Evolutionary conservation across 2,888 invertebrate species (phyloP).

Genomic region (Mesoligia furuncula): DNA sequence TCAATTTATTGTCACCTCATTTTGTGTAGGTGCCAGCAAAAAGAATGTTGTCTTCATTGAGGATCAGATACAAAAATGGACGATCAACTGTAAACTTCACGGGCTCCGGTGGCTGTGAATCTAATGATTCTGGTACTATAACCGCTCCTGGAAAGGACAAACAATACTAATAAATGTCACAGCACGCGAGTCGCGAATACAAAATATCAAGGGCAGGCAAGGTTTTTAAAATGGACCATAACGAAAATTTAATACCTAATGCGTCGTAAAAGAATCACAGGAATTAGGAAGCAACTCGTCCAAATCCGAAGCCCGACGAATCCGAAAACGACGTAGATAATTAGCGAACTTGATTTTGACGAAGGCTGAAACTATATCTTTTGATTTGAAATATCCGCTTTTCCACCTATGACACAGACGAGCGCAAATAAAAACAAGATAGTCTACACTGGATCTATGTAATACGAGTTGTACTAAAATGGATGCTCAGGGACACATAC

Average conservation of each 20-base stretch:
- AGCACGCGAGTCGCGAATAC: too few species aligned
- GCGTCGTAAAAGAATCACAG: conserved; percentile 5
- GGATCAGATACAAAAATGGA: conserved; percentile 62
- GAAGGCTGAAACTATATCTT: background rate
- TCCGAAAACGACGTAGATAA: background rate
- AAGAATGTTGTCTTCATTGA: conserved; percentile 61
- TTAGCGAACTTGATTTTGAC: background rate
- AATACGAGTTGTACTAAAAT: background rate
- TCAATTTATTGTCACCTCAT: conserved; percentile 24
- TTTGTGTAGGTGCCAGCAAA: conserved; percentile 62
- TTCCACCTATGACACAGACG: background rate
- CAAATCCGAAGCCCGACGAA: background rate
- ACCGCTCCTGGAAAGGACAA: conserved; percentile 17
- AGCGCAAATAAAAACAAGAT: background rate
- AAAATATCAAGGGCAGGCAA: background rate
- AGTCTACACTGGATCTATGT: too few species aligned
- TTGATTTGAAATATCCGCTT: background rate
- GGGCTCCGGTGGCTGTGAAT: conserved; percentile 49
- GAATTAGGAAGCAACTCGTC: background rate
- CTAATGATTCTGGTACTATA: conserved; percentile 25
- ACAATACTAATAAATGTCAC: conserved; percentile 16
- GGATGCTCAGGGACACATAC: background rate
- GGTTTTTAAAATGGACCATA: background rate
- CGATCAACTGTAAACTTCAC: conserved; percentile 59
- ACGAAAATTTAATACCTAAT: background rate